A percentile compares a stretch with the other conserved stretches of the same genome.
Conservation (phyloP, 2,797 vertebrate genomes). For the Pagetopsis macropterus region DNA sequence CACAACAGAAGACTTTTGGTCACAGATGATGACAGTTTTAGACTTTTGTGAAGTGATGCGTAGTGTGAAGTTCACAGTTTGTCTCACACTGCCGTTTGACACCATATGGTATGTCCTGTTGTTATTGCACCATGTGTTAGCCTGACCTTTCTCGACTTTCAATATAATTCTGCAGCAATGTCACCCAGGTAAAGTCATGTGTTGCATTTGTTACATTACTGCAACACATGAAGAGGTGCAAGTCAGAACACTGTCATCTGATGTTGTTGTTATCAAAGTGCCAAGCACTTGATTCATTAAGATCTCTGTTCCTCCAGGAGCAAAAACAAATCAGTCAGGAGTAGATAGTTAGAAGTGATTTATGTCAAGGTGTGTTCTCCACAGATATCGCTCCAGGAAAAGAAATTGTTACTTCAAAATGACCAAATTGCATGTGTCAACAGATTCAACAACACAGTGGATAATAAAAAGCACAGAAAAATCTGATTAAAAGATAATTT, state of each 20-base stretch:
- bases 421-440: conserved; percentile 14
- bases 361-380: conserved; percentile 45
- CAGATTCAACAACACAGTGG: conserved; percentile 55
- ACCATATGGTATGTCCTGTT: conserved; percentile 16
- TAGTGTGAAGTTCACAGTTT: conserved; percentile 4
- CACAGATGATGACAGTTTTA: conserved; percentile 30
- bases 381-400: conserved; percentile 28
- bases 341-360: conserved; percentile 28
- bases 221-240: conserved; percentile 40
- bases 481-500: conserved; percentile 28
- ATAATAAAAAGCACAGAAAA: conserved; percentile 26
- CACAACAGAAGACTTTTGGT: conserved; percentile 19
- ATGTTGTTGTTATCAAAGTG: conserved; percentile 52
- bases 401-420: conserved; percentile 34
- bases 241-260: conserved; percentile 54
- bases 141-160: conserved; percentile 16
- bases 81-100: conserved; percentile 2
- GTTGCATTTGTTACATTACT: conserved; percentile 30
- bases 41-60: conserved; percentile 24
- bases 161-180: conserved; percentile 17
- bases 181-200: conserved; percentile 20
- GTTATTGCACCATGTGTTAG: conserved; percentile 17
- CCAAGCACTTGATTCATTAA: conserved; percentile 54
- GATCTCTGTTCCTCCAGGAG: conserved; percentile 17
- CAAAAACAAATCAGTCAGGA: conserved; percentile 28